A percentile compares a stretch with the other conserved stretches of the same genome.
These are phyloP conservation scores for Chauna torquata DNA, from an alignment of 2,113 vertebrate species.

Conservation along the genomic window DNA sequence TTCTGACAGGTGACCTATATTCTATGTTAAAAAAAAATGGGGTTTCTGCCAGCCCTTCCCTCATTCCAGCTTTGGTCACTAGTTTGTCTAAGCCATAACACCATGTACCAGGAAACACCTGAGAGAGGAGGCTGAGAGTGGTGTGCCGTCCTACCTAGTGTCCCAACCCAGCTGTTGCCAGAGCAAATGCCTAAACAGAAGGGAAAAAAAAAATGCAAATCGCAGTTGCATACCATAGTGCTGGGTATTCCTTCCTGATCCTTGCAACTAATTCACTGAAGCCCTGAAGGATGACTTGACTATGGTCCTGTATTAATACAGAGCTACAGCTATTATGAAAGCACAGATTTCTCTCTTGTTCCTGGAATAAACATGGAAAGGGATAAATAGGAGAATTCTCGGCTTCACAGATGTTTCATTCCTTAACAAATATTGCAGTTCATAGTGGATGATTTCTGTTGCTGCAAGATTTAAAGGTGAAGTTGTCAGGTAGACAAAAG, in stretches of 20 bases:
- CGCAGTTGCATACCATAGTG: neutral
- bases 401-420: neutral
- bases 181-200: neutral
- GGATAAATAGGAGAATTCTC: neutral
- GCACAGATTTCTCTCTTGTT: neutral
- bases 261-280: slow-evolving; percentile 20
- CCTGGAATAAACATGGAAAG: neutral
- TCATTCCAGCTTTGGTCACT: neutral
- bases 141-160: neutral
- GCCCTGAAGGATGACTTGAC: neutral
- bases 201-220: neutral
- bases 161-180: neutral
- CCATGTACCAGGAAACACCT: neutral
- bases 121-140: neutral
- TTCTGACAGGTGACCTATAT: slow-evolving; percentile 25
- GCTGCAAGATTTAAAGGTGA: neutral
- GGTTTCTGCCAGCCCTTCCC: neutral
- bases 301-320: neutral
- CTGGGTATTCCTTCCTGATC: neutral
- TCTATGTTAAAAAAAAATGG: neutral
- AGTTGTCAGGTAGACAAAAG: neutral
- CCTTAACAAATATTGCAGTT: neutral
- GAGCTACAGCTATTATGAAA: neutral
- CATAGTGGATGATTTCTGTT: neutral
- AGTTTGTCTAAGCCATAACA: neutral